These are phyloP conservation scores for Poicephalus gulielmi DNA, from an alignment of 2,113 vertebrate genomes.

Conservation along the genomic window DNA sequence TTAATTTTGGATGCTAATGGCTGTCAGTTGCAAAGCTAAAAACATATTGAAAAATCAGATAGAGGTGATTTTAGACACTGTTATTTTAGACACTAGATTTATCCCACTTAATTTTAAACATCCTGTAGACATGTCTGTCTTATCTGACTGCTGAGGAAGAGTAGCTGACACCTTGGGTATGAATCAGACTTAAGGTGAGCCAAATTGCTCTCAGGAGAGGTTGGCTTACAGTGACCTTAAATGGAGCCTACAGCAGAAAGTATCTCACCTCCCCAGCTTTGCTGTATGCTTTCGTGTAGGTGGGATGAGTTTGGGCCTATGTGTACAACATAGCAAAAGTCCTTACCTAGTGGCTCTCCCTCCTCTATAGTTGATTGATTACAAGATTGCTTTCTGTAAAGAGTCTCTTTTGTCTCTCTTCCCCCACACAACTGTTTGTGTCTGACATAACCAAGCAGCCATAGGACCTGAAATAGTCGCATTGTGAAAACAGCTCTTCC, in stretches of 20 bases:
- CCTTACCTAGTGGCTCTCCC: neutral
- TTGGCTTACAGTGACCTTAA: neutral
- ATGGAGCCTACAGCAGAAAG: neutral
- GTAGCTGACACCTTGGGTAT: neutral
- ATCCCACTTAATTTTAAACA: neutral
- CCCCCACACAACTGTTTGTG: neutral
- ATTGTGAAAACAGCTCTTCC: neutral
- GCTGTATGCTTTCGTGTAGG: neutral
- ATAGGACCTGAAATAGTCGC: neutral
- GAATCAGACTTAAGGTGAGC: neutral
- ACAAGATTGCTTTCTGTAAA: neutral
- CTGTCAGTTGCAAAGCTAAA: neutral
- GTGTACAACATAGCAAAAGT: accelerated
- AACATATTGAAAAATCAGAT: neutral
- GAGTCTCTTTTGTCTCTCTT: neutral
- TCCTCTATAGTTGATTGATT: neutral
- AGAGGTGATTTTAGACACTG: neutral
- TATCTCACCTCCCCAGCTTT: neutral
- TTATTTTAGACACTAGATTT: neutral
- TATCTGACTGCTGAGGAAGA: neutral
- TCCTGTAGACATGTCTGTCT: neutral
- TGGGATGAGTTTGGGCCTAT: neutral
- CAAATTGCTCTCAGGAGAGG: neutral
- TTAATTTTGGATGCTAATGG: neutral
- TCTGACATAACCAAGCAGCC: neutral